Conservation (phyloP, 2,888 invertebrate species). For the Rutpela maculata region DNA sequence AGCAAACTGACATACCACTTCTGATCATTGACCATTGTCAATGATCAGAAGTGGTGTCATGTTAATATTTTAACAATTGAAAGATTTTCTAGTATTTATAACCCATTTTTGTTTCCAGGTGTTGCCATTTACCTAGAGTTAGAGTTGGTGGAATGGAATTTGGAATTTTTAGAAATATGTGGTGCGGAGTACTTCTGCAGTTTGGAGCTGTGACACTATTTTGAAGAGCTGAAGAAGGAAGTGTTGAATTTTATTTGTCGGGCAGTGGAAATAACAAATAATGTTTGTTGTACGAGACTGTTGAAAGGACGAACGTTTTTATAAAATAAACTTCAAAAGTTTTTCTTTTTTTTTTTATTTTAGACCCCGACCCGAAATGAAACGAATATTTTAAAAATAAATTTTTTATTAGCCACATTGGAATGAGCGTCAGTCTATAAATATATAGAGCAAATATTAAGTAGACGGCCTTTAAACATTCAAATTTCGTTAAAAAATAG, state of each 20-base stretch:
- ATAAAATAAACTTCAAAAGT: background rate
- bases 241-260: too few relatives aligned
- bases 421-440: conserved; percentile 58
- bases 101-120: background rate
- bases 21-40: too few relatives aligned
- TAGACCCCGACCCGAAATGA: background rate
- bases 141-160: background rate
- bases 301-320: background rate
- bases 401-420: conserved; percentile 47
- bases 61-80: too few relatives aligned
- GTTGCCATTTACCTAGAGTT: background rate
- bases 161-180: background rate
- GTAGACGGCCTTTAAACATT: conserved; percentile 48
- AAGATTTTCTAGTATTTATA: too few relatives aligned
- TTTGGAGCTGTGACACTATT: too few relatives aligned
- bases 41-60: too few relatives aligned
- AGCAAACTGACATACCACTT: too few relatives aligned
- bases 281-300: too few relatives aligned
- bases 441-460: conserved; percentile 52
- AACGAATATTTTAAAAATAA: conserved; percentile 30
- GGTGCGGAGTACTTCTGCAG: background rate
- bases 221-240: too few relatives aligned
- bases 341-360: background rate
- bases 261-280: too few relatives aligned
- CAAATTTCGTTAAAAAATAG: conserved; percentile 29